phyloP scores from a whole-genome alignment of 2,888 invertebrate genomes.

The Coenonympha glycerion region DNA sequence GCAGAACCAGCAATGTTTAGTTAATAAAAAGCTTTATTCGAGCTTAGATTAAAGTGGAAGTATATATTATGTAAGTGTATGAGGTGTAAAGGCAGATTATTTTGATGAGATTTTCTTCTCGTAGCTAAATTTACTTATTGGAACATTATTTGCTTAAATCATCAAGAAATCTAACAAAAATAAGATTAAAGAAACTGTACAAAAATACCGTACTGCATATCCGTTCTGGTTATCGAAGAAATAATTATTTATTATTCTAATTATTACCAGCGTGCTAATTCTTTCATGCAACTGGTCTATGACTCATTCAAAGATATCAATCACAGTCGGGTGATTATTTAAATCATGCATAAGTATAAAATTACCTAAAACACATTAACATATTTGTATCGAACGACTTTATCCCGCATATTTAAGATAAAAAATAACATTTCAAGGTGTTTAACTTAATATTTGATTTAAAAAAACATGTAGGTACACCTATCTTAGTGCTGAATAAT shows the following conservation, averaged over 20 bases:
- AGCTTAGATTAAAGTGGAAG: too few species aligned
- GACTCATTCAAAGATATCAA: slow-evolving; percentile 24
- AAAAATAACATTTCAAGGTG: neutral
- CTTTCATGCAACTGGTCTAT: slow-evolving; percentile 23
- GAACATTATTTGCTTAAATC: too few species aligned
- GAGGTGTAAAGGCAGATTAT: too few species aligned
- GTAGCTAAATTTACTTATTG: too few species aligned
- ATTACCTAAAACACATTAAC: slow-evolving; percentile 10
- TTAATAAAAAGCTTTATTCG: too few species aligned
- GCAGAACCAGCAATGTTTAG: too few species aligned
- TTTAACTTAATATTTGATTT: too few species aligned
- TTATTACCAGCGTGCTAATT: slow-evolving; percentile 17
- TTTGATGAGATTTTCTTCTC: too few species aligned
- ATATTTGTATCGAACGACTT: slow-evolving; percentile 1
- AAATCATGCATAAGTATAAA: slow-evolving; percentile 14
- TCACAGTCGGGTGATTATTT: slow-evolving; percentile 16
- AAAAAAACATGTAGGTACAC: too few species aligned
- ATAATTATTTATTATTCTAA: slow-evolving; percentile 27
- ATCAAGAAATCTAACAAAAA: neutral
- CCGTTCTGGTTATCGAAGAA: slow-evolving; percentile 25
- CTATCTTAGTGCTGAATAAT: too few species aligned
- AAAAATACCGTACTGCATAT: slow-evolving; percentile 28
- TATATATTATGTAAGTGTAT: too few species aligned
- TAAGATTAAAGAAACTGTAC: slow-evolving; percentile 9
- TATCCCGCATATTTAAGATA: neutral